A percentile compares a stretch with the other conserved stretches of the same genome.
These are phyloP conservation scores for Saturnia japonica DNA, from an alignment of 2,888 invertebrate genomes.

Conservation along the genomic window DNA sequence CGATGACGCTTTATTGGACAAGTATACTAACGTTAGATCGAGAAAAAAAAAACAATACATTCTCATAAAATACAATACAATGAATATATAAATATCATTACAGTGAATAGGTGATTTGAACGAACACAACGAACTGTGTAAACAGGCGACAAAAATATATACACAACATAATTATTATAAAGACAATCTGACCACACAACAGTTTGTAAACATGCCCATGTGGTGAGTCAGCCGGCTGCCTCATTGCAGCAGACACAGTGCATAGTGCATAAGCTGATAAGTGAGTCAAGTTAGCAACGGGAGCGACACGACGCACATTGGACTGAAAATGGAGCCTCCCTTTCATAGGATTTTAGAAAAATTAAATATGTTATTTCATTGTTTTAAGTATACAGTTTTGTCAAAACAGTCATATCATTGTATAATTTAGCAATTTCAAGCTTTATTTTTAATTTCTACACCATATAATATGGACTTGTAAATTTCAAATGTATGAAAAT, in stretches of 20 bases:
- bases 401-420: too few species aligned
- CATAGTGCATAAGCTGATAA: constrained; percentile 3
- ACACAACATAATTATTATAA: not conserved
- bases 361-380: too few species aligned
- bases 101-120: not conserved
- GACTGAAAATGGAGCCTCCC: too few species aligned
- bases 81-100: not conserved
- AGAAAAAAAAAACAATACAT: not conserved
- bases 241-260: not conserved
- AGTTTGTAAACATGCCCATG: constrained; percentile 29
- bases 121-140: not conserved
- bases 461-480: too few species aligned
- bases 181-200: not conserved
- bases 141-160: not conserved
- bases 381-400: too few species aligned
- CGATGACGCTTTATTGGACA: not conserved
- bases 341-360: too few species aligned
- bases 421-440: too few species aligned
- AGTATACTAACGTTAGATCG: not conserved
- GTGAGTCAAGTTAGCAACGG: constrained; percentile 1
- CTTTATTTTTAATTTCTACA: too few species aligned
- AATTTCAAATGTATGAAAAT: too few species aligned
- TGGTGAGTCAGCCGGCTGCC: constrained; percentile 37
- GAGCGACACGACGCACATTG: too few species aligned
- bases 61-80: not conserved